These are phyloP conservation scores for Meganola albula DNA, from an alignment of 2,888 invertebrate genomes.

Conservation along the genomic window DNA sequence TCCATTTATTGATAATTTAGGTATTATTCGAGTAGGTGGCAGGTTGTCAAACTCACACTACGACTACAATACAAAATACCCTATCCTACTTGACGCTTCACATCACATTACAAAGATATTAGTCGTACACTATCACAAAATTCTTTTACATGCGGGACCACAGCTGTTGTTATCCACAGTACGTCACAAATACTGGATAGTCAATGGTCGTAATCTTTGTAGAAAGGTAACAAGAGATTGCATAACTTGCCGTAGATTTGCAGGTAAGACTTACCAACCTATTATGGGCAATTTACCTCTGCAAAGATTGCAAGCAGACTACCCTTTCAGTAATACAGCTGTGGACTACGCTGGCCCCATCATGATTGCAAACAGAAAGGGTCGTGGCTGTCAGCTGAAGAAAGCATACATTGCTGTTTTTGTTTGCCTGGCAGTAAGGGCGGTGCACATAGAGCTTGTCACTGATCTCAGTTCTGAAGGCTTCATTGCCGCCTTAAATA, in stretches of 20 bases:
- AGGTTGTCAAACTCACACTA: no score
- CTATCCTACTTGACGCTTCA: neutral
- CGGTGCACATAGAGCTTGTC: no score
- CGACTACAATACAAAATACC: neutral
- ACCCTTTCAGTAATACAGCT: neutral
- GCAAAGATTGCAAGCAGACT: no score
- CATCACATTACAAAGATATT: neutral
- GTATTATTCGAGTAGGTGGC: neutral
- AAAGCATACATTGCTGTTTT: no score
- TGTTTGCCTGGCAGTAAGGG: no score
- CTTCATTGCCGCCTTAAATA: no score
- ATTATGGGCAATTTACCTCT: neutral
- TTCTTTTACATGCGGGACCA: neutral
- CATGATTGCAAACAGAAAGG: no score
- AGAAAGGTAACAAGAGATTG: neutral
- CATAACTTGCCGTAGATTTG: neutral
- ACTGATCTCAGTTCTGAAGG: no score
- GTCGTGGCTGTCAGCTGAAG: neutral
- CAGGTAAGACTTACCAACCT: neutral
- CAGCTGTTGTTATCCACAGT: no score
- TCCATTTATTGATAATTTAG: neutral
- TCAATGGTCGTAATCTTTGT: neutral
- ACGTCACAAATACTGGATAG: neutral
- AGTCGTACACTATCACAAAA: neutral
- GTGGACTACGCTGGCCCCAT: neutral